Evolutionary conservation across 1,140 invertebrate genomes (phyloP).

Genomic region (Globodera rostochiensis): DNA sequence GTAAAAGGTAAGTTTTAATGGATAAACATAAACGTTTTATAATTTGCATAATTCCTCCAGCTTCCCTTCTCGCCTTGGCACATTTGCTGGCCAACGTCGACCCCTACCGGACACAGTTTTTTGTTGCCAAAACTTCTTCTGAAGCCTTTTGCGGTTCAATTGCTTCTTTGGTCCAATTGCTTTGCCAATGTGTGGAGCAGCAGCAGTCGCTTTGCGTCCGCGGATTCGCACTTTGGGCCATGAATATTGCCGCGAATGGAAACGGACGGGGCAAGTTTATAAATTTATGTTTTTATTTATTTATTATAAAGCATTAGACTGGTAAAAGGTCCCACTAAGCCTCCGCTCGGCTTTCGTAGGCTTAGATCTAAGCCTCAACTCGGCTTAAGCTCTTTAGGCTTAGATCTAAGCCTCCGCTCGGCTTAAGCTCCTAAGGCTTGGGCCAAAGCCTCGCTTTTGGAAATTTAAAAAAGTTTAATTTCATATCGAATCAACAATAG

Average conservation of each 20-base stretch:
- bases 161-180: not conserved
- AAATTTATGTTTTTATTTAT: not conserved
- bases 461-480: no score
- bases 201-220: constrained; percentile 9
- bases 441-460: no score
- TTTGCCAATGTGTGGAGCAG: constrained; percentile 4
- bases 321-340: no score
- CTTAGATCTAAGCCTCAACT: no score
- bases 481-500: no score
- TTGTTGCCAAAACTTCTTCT: not conserved
- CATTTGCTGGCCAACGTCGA: constrained; percentile 15
- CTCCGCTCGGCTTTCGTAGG: no score
- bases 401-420: no score
- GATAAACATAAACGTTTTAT: not conserved
- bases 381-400: no score
- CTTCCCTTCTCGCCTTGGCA: constrained; percentile 16
- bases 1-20: not conserved
- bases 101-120: not conserved
- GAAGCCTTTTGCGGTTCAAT: not conserved
- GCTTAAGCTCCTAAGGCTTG: no score
- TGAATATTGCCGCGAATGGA: constrained; percentile 27
- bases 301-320: no score
- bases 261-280: not conserved
- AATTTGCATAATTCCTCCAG: not conserved
- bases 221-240: constrained; percentile 27